These are phyloP conservation scores for Leptinotarsa haldemani DNA, from an alignment of 2,888 invertebrate genomes.

Conservation along the genomic window DNA sequence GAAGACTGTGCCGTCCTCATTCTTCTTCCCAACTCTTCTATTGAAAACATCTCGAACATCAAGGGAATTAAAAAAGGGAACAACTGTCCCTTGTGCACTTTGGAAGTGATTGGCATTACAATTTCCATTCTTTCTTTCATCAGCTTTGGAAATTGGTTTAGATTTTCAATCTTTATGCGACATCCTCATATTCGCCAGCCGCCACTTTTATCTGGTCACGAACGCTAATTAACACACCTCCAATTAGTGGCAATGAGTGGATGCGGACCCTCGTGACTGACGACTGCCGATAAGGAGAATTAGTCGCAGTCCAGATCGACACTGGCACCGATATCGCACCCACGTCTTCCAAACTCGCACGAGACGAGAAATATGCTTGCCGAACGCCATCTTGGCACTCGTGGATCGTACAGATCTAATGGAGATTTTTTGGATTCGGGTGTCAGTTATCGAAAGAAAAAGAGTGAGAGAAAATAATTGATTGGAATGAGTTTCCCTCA, in stretches of 20 bases:
- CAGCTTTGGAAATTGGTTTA: too few species aligned
- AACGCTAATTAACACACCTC: slow-evolving; percentile 53
- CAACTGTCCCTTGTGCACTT: too few species aligned
- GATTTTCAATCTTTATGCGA: background rate
- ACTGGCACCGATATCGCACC: slow-evolving; percentile 30
- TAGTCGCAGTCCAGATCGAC: slow-evolving; percentile 36
- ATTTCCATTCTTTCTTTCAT: too few species aligned
- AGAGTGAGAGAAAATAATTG: too few species aligned
- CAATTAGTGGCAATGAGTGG: slow-evolving; percentile 48
- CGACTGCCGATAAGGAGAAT: slow-evolving; percentile 39
- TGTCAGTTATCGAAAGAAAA: background rate
- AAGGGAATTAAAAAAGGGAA: too few species aligned
- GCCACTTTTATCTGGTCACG: slow-evolving; percentile 44
- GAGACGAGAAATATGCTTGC: slow-evolving; percentile 2
- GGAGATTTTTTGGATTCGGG: background rate
- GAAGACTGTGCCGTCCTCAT: too few species aligned
- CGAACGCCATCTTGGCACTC: slow-evolving; percentile 6
- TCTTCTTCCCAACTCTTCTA: too few species aligned
- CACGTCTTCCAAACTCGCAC: slow-evolving; percentile 24
- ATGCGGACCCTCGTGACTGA: slow-evolving; percentile 32
- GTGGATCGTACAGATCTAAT: background rate
- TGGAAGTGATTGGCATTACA: too few species aligned
- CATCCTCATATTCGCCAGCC: slow-evolving; percentile 8
- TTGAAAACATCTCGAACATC: too few species aligned
- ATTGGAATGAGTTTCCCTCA: too few species aligned